Evolutionary conservation across 2,888 invertebrate genomes (phyloP), one percentile per base, ranked within the genome.

Genomic region (Tenthredo mesomela): DNA sequence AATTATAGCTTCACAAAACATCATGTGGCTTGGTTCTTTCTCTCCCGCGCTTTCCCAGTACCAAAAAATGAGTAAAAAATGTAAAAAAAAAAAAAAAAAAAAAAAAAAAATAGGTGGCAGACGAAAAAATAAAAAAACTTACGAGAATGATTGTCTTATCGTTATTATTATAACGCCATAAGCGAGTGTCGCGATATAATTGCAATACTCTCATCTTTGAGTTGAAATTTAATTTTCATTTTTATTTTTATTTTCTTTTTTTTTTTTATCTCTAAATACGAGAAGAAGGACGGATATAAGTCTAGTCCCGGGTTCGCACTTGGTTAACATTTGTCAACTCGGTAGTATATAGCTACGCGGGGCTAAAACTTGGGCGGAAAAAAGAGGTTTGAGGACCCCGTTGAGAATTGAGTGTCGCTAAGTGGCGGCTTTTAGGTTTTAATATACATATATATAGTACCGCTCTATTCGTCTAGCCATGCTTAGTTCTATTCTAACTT

Each of bases 341-440:
- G 6, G 37, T n/a, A n/a, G 4, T n/a, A n/a, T 29, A 2, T 29
- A 58, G 58, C 6, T 21, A n/a, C 21, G 65, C 21, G 65, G 65
- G 65, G 25, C 29, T 29, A 6, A 21, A 67, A 67, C 37, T 65
- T 67, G 0, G 18, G 65, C 9, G 43, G 15, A 3, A 61, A 18
- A 50, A 82, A 67, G 50, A 43, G 67, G 67, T 65, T 43, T 80
- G 58, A 80, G 80, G 61, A 18, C 82, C 82, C 82, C 82, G 82
- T 82, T 67, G 82, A 82, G 82, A 82, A 82, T 82, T 82, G 82
- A 90, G 88, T 89, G 85, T 87, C 88, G 87, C 86, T 89, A 89
- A 91, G 90, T 90, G 90, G 90, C 88, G 89, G 89, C 89, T 90
- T 82, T 82, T 82, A 82, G 70, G 70, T 82, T 67, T 47, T 67